Evolutionary conservation across 2,797 vertebrate species (phyloP), one percentile per base, ranked within the genome.

Genomic region (Dermochelys coriacea): DNA sequence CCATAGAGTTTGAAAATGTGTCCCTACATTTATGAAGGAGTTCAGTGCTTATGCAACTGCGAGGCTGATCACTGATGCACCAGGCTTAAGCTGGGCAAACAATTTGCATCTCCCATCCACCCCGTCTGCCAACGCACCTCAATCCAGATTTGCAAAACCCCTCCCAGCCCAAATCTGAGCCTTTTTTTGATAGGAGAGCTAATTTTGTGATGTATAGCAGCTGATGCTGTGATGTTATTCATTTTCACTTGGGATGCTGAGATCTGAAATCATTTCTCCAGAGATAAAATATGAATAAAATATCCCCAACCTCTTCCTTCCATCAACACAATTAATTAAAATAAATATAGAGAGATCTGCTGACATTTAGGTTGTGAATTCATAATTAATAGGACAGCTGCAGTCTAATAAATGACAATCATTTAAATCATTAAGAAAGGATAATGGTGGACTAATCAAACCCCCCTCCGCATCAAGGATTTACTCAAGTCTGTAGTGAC

Each of bases 361-460:
- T 79, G 90, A 90, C 90, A 61, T 57, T 77, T 61, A 85, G 9
- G 59, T 2, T 71, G 50, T 88, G 51, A 96, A 90, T 94, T 90
- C 85, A 86, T 93, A 96, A 95, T 94, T 95, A 97, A 95, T 93
- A 82, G 54, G 47, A 93, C 54, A 89, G 47, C 68, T 84, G 47
- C 85, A 91, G 80, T 90, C 57, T 89, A 96, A 87, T 89, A 83
- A 87, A 86, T 89, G 75, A 81, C 89, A 95, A 93, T 94, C 47
- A 93, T 94, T 98, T 96, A 97, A 96, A 92, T 41, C 29, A 95
- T 50, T 77, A 94, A 95, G 87, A 80, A 90, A 93, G 57, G 55
- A 81, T 85, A 96, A 95, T 93, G 85, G 92, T 80, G 61, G 81
- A 91, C 52, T 87, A 94, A 96, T 92, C 80, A 94, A 93, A 90